These are phyloP conservation scores for Serilophus lunatus DNA, from an alignment of 2,113 vertebrate species.

Conservation along the genomic window DNA sequence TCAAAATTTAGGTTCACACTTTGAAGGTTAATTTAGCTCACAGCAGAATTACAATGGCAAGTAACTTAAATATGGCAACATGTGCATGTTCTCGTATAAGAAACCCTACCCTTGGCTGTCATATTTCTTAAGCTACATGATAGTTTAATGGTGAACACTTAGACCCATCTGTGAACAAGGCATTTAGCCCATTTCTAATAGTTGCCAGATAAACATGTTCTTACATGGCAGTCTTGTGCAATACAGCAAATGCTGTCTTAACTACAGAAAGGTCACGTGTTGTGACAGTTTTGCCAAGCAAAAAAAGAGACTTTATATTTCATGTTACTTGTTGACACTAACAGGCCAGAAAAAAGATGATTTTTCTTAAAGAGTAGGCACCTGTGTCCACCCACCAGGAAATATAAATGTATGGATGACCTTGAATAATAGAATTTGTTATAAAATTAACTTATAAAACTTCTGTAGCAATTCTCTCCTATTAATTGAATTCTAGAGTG, in stretches of 20 bases:
- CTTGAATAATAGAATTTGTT: background rate
- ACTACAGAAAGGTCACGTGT: background rate
- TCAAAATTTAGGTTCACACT: background rate
- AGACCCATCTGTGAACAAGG: constrained; percentile 2
- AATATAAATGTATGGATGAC: background rate
- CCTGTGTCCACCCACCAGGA: background rate
- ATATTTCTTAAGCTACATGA: background rate
- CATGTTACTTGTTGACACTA: background rate
- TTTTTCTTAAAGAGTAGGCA: background rate
- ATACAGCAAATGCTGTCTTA: background rate
- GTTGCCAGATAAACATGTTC: constrained; percentile 2
- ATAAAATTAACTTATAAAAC: background rate
- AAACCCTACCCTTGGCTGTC: background rate
- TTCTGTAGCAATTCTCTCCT: background rate
- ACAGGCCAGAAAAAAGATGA: background rate
- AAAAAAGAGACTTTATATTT: background rate
- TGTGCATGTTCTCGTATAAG: background rate
- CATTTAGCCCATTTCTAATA: background rate
- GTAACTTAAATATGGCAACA: background rate
- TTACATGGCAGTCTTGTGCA: background rate
- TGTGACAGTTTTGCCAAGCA: background rate
- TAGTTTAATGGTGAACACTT: background rate
- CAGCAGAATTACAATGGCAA: background rate
- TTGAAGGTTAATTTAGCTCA: background rate
- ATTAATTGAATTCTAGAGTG: background rate